phyloP scores from a whole-genome alignment of 1,140 invertebrate species.

The Copidosoma floridanum region DNA sequence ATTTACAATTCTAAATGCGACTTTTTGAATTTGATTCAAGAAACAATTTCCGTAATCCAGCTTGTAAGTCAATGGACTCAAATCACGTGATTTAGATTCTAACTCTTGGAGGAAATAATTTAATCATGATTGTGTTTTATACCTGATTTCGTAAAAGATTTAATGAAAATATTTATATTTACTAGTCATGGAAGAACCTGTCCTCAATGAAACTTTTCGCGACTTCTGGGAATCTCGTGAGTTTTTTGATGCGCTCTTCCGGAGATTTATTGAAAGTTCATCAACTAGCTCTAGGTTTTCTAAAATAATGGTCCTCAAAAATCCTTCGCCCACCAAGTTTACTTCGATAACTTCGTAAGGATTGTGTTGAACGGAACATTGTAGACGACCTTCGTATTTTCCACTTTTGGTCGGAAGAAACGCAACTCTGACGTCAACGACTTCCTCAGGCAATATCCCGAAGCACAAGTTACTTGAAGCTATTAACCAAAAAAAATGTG shows the following conservation, averaged over 20 bases:
- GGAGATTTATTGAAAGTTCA: too few relatives aligned
- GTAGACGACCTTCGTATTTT: conserved; percentile 27
- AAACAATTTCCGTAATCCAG: conserved; percentile 40
- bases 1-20: conserved; percentile 39
- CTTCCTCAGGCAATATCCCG: conserved; percentile 22
- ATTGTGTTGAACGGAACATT: conserved; percentile 37
- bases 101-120: neutral
- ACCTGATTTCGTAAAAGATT: too few relatives aligned
- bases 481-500: too few relatives aligned
- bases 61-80: neutral
- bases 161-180: neutral
- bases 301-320: conserved; percentile 36
- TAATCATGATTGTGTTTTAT: too few relatives aligned
- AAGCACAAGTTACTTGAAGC: too few relatives aligned
- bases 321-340: conserved; percentile 35
- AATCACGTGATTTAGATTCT: too few relatives aligned
- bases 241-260: neutral
- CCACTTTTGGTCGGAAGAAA: conserved; percentile 29
- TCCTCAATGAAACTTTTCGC: neutral
- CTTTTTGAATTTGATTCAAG: conserved; percentile 36
- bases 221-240: neutral
- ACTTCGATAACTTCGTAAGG: conserved; percentile 40
- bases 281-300: too few relatives aligned
- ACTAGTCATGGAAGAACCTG: conserved; percentile 1
- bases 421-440: conserved; percentile 17